These are phyloP conservation scores for Gymnobelideus leadbeateri DNA, from an alignment of 2,113 vertebrate species.

Conservation along the genomic window DNA sequence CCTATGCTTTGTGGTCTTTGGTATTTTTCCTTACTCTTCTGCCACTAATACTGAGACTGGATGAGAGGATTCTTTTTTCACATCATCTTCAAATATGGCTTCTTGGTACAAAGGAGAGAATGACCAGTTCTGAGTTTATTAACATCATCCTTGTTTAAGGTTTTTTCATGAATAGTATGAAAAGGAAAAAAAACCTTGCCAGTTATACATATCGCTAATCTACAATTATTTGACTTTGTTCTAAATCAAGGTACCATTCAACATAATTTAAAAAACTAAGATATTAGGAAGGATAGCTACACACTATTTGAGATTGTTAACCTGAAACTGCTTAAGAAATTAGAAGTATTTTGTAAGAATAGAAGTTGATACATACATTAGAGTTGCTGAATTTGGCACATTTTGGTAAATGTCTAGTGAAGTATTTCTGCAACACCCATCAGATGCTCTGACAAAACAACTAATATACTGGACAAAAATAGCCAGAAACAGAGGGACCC, in stretches of 20 bases:
- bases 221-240: not conserved
- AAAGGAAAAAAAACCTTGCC: not conserved
- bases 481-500: not conserved
- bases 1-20: not conserved
- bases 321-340: constrained; percentile 32
- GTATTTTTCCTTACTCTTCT: not conserved
- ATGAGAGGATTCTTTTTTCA: not conserved
- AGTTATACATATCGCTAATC: not conserved
- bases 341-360: constrained; percentile 14
- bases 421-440: not conserved
- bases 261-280: not conserved
- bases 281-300: constrained; percentile 17
- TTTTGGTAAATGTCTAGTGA: not conserved
- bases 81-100: not conserved
- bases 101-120: not conserved
- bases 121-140: not conserved
- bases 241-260: constrained; percentile 7
- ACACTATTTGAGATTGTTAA: not conserved
- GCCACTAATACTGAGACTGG: not conserved
- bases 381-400: not conserved
- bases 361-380: constrained; percentile 32
- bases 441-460: not conserved
- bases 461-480: not conserved
- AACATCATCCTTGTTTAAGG: constrained; percentile 31
- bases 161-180: not conserved